Evolutionary conservation across 2,113 vertebrate genomes (phyloP).

Genomic region (Cryptomyrus ogoouensis): DNA sequence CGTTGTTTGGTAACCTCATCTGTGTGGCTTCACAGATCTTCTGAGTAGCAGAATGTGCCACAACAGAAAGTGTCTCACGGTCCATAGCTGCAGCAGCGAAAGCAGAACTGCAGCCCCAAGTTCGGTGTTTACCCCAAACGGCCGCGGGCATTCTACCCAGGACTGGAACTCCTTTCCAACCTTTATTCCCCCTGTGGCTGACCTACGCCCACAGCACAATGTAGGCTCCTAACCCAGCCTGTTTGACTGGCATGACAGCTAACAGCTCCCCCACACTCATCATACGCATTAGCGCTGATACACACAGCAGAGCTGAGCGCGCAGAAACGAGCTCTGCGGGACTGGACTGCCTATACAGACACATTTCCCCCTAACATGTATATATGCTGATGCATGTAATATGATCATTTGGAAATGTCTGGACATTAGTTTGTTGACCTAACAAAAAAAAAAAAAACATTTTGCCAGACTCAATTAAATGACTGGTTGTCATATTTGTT

Average conservation of each 20-base stretch:
- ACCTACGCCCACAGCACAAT: neutral
- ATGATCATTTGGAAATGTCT: neutral
- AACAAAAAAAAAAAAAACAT: neutral
- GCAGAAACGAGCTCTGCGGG: neutral
- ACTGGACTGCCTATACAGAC: neutral
- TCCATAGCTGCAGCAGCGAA: neutral
- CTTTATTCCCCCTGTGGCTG: too few species aligned
- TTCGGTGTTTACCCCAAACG: neutral
- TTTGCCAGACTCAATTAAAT: too few species aligned
- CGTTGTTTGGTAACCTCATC: neutral
- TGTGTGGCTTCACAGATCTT: neutral
- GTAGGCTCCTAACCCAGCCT: neutral
- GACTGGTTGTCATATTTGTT: neutral
- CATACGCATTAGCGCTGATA: neutral
- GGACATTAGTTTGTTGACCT: neutral
- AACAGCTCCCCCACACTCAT: neutral
- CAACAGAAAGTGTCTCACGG: neutral
- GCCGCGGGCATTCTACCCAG: neutral
- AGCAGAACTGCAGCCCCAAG: neutral
- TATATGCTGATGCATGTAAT: neutral
- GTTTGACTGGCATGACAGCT: neutral
- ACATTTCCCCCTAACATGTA: neutral
- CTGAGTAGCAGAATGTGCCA: neutral
- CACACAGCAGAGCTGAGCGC: too few species aligned
- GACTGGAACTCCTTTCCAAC: neutral